Evolutionary conservation across 2,888 invertebrate species (phyloP).

Genomic region (Xylota segnis): DNA sequence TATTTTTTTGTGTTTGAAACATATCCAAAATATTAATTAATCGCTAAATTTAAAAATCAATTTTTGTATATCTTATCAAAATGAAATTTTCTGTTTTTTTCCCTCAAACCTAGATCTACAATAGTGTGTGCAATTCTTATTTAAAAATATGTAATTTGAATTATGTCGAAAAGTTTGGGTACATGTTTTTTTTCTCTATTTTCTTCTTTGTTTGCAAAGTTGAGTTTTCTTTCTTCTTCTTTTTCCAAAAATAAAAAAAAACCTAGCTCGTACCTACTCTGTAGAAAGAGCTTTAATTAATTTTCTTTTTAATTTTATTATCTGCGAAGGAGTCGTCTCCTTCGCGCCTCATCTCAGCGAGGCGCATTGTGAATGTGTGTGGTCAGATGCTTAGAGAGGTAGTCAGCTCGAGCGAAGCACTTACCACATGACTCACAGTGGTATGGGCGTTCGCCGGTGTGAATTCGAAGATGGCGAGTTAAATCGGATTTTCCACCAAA

Average conservation of each 20-base stretch:
- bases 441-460: constrained; percentile 95
- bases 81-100: constrained; percentile 9
- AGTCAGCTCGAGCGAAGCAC: constrained; percentile 95
- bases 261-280: constrained; percentile 1
- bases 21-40: constrained; percentile 49
- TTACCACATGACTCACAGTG: constrained; percentile 97
- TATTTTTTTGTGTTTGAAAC: constrained; percentile 17
- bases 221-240: constrained; percentile 31
- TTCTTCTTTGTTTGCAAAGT: constrained; percentile 6
- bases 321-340: constrained; percentile 85
- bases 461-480: constrained; percentile 93
- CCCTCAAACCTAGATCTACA: constrained; percentile 50
- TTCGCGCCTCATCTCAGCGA: constrained; percentile 85
- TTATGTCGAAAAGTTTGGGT: constrained; percentile 33
- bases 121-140: constrained; percentile 55
- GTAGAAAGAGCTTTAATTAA: constrained; percentile 22
- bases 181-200: constrained; percentile 1
- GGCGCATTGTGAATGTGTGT: constrained; percentile 94
- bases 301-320: constrained; percentile 79
- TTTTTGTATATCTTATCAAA: constrained; percentile 19
- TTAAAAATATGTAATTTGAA: constrained; percentile 36
- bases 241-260: constrained; percentile 33
- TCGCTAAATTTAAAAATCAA: constrained; percentile 43
- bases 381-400: constrained; percentile 95
- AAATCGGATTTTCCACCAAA: constrained; percentile 95